Conservation (phyloP, 2,797 vertebrate species). For the Silurus lanzhouensis region DNA sequence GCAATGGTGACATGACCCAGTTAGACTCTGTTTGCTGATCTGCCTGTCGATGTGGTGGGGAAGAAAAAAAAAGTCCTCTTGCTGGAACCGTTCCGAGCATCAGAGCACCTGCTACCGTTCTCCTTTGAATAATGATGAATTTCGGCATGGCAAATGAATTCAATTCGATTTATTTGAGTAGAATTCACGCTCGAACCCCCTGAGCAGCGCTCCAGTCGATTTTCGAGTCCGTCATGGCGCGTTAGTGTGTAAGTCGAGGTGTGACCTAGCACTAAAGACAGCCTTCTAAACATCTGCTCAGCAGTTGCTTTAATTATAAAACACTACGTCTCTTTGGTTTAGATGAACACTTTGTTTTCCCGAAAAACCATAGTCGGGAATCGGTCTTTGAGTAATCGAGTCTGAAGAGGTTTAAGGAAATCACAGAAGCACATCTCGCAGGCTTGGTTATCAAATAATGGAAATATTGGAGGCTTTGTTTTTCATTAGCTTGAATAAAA, state of each 20-base stretch:
- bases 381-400: not conserved
- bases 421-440: not conserved
- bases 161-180: not conserved
- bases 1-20: conserved; percentile 1
- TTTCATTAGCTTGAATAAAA: not conserved
- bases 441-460: not conserved
- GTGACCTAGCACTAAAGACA: conserved; percentile 21
- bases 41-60: not conserved
- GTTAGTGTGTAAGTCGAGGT: not conserved
- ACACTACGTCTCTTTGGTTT: conserved; percentile 19
- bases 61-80: not conserved
- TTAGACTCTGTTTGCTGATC: not conserved
- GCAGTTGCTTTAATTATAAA: conserved; percentile 44
- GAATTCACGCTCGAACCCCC: not conserved
- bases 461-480: not conserved
- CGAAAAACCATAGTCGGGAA: conserved; percentile 13
- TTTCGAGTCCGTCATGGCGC: not conserved
- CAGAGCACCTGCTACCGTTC: not conserved
- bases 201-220: not conserved
- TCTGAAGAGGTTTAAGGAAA: not conserved
- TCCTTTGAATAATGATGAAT: conserved; percentile 8
- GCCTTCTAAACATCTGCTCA: conserved; percentile 13
- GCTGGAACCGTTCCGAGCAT: not conserved
- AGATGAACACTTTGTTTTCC: conserved; percentile 7
- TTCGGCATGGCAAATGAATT: not conserved